These are phyloP conservation scores for Macrocentrus cingulum DNA, from an alignment of 1,140 invertebrate species.

Conservation along the genomic window DNA sequence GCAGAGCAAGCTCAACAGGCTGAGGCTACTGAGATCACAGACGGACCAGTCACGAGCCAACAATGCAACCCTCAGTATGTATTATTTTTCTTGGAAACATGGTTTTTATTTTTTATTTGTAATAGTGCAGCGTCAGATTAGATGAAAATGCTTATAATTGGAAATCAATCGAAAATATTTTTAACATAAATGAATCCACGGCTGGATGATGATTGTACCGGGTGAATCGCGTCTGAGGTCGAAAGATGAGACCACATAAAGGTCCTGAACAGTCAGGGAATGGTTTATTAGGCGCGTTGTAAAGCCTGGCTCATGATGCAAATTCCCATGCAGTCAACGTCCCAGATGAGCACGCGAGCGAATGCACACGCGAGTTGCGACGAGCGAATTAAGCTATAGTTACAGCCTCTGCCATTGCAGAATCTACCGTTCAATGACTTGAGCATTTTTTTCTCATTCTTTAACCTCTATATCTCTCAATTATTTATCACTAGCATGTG, in stretches of 20 bases:
- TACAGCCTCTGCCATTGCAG: background rate
- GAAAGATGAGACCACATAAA: background rate
- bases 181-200: too few species aligned
- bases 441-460: slow-evolving; percentile 7
- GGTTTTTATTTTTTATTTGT: too few species aligned
- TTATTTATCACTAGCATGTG: too few species aligned
- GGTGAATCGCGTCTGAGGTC: background rate
- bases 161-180: too few species aligned
- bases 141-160: too few species aligned
- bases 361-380: slow-evolving; percentile 17
- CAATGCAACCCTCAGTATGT: slow-evolving; percentile 91
- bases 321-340: slow-evolving; percentile 30
- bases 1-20: slow-evolving; percentile 87
- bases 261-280: slow-evolving; percentile 10
- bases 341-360: slow-evolving; percentile 30
- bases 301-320: slow-evolving; percentile 19
- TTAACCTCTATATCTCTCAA: background rate
- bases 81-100: background rate
- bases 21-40: slow-evolving; percentile 87
- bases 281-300: slow-evolving; percentile 26
- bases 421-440: slow-evolving; percentile 22
- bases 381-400: slow-evolving; percentile 17
- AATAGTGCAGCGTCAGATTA: too few species aligned
- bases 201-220: background rate
- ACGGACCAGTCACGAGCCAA: slow-evolving; percentile 87